These are phyloP conservation scores for Penaeus monodon DNA, from an alignment of 2,888 invertebrate genomes.

Conservation along the genomic window DNA sequence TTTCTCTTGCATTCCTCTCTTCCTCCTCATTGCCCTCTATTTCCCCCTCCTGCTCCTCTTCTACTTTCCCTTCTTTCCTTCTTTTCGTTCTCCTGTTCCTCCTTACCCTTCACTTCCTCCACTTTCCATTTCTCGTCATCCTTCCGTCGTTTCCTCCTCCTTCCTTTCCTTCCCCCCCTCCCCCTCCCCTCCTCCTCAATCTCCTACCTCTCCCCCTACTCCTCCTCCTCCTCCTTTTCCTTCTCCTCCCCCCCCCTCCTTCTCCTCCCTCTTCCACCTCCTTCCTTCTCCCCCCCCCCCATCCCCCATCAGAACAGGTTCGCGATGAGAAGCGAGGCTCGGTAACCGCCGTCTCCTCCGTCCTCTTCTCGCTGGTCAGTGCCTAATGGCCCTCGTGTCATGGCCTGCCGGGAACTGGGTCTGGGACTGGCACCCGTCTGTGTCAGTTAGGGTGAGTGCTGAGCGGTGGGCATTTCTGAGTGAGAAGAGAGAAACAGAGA, in stretches of 20 bases:
- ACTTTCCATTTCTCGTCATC: too few relatives aligned
- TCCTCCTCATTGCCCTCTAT: too few relatives aligned
- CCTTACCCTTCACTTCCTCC: too few relatives aligned
- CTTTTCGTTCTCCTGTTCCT: too few relatives aligned
- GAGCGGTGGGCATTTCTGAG: too few relatives aligned
- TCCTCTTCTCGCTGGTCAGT: conserved; percentile 53
- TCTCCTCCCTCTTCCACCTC: background rate
- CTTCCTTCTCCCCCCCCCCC: background rate
- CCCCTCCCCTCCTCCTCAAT: background rate
- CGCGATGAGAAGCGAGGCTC: conserved; percentile 20
- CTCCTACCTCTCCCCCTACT: background rate
- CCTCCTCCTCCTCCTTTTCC: too few relatives aligned
- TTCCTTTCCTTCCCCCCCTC: too few relatives aligned
- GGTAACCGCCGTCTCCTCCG: conserved; percentile 37
- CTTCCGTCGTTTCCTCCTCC: background rate
- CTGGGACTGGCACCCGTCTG: conserved; percentile 29
- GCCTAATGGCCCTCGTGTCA: conserved; percentile 38
- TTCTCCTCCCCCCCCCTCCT: too few relatives aligned
- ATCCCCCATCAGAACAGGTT: conserved; percentile 31
- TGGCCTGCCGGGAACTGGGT: conserved; percentile 42
- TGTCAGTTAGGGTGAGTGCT: conserved; percentile 11
- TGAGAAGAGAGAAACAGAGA: too few relatives aligned
- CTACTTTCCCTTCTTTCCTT: too few relatives aligned
- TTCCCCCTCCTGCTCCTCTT: too few relatives aligned
- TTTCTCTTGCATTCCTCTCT: too few relatives aligned